Evolutionary conservation across 1,140 invertebrate species (phyloP).

Genomic region (Aphis craccivora): DNA sequence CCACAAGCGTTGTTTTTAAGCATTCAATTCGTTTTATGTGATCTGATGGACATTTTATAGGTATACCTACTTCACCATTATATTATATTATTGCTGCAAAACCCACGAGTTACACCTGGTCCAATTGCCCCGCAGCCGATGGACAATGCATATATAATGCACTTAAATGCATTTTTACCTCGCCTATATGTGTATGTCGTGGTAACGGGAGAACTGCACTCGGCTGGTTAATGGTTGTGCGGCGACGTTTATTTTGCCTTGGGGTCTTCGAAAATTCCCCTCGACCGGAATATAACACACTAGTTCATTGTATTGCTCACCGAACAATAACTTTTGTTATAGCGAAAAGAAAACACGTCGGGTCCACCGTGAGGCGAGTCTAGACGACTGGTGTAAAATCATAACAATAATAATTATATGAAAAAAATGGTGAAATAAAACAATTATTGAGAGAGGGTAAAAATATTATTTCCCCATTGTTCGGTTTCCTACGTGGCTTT

Average conservation of each 20-base stretch:
- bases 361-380: conserved; percentile 34
- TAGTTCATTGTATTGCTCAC: conserved; percentile 33
- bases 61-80: neutral
- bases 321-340: conserved; percentile 54
- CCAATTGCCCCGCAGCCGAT: conserved; percentile 18
- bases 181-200: neutral
- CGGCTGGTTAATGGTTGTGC: neutral
- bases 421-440: conserved; percentile 51
- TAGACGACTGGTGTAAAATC: conserved; percentile 55
- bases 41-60: conserved; percentile 6
- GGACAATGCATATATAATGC: conserved; percentile 52
- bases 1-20: neutral
- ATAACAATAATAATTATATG: conserved; percentile 49
- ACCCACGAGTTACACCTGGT: conserved; percentile 36
- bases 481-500: conserved; percentile 32
- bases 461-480: conserved; percentile 52
- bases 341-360: conserved; percentile 48
- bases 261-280: conserved; percentile 47
- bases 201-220: conserved; percentile 7
- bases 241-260: conserved; percentile 37
- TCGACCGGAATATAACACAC: conserved; percentile 29
- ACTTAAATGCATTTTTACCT: conserved; percentile 39
- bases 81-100: neutral
- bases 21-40: conserved; percentile 11
- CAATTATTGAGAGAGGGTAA: conserved; percentile 32